phyloP scores from a whole-genome alignment of 2,797 vertebrate genomes.

The Steatocranus sp. region DNA sequence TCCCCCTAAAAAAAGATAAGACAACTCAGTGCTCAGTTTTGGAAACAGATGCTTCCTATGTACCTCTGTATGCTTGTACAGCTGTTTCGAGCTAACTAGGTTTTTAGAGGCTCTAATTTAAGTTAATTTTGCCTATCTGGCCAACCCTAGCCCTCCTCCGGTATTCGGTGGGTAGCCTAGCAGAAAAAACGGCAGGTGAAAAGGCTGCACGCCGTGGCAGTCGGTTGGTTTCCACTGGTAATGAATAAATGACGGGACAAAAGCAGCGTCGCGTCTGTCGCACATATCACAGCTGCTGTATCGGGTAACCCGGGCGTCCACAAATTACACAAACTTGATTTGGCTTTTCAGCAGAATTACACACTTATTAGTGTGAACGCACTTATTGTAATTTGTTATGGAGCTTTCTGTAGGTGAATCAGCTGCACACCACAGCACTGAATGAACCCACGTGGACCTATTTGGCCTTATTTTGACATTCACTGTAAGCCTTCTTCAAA shows the following conservation, averaged over 20 bases:
- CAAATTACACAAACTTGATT: not conserved
- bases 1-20: not conserved
- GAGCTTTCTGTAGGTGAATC: not conserved
- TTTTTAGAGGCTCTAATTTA: not conserved
- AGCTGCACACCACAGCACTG: not conserved
- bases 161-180: not conserved
- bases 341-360: not conserved
- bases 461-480: not conserved
- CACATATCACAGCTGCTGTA: constrained; percentile 47
- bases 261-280: constrained; percentile 54
- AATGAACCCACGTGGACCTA: not conserved
- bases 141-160: not conserved
- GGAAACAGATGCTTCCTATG: not conserved
- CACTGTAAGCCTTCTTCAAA: not conserved
- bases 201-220: constrained; percentile 13
- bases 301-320: constrained; percentile 41
- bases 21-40: not conserved
- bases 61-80: not conserved
- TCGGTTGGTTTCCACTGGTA: constrained; percentile 55
- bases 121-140: not conserved
- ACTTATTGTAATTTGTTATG: not conserved
- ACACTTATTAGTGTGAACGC: not conserved
- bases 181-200: constrained; percentile 31
- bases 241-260: constrained; percentile 73
- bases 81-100: not conserved